These are phyloP conservation scores for Podabrus alpinus DNA, from an alignment of 2,888 invertebrate species.

Conservation along the genomic window DNA sequence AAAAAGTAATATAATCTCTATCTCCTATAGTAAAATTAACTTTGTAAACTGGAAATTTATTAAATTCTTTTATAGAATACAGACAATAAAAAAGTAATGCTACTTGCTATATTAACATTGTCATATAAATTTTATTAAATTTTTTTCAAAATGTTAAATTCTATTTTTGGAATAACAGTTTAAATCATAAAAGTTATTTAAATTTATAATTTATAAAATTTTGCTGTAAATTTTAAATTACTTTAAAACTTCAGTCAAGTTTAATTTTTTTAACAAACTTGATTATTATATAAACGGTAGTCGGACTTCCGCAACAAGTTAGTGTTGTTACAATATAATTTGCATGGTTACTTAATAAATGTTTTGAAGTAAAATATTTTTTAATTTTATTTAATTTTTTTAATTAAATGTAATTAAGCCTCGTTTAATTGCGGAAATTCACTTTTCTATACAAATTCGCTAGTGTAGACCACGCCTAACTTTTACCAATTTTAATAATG, in stretches of 20 bases:
- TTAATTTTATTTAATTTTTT: neutral
- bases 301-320: neutral
- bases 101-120: neutral
- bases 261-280: neutral
- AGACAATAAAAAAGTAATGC: neutral
- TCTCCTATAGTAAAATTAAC: neutral
- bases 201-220: neutral
- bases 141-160: neutral
- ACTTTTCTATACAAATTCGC: too few relatives aligned
- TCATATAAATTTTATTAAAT: neutral
- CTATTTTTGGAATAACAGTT: neutral
- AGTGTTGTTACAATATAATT: neutral
- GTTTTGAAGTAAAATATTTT: neutral
- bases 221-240: neutral
- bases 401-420: too few relatives aligned
- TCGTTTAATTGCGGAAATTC: too few relatives aligned
- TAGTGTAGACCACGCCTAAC: too few relatives aligned
- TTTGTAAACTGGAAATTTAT: neutral
- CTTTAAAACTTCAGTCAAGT: neutral
- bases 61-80: neutral
- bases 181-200: too few relatives aligned
- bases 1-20: neutral
- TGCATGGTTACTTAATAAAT: neutral
- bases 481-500: too few relatives aligned
- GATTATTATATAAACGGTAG: neutral